Conservation (phyloP, 2,888 invertebrate species). For the Lasioglossum figueresi region DNA sequence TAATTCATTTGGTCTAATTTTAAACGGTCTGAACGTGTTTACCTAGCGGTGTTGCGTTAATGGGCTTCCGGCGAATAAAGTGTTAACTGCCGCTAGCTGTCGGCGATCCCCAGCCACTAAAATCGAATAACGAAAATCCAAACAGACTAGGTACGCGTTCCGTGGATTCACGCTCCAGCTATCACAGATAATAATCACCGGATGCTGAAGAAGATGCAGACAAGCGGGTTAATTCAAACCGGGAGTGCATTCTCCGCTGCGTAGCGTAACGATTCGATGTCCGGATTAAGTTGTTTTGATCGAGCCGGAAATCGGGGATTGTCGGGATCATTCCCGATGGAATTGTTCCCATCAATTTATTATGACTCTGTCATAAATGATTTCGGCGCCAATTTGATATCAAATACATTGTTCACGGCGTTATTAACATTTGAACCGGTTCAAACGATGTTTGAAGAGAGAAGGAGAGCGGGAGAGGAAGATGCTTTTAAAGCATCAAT, state of each 20-base stretch:
- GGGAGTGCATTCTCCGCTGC: neutral
- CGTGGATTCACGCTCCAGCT: neutral
- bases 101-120: neutral
- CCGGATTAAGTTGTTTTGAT: neutral
- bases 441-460: too few species aligned
- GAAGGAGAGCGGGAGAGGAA: neutral
- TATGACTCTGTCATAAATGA: neutral
- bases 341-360: too few species aligned
- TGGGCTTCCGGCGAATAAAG: neutral
- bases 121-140: neutral
- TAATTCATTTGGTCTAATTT: neutral
- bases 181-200: neutral
- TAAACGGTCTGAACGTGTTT: neutral
- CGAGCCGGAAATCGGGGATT: neutral
- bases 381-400: neutral
- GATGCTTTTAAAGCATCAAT: neutral
- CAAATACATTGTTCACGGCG: neutral
- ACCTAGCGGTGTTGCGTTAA: neutral
- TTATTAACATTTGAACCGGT: too few species aligned
- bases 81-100: neutral
- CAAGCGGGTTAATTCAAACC: neutral
- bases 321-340: neutral
- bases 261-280: neutral
- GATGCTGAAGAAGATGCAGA: neutral
- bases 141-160: neutral